These are phyloP conservation scores for Ciconia nigra DNA, from an alignment of 2,797 vertebrate species.

Conservation along the genomic window DNA sequence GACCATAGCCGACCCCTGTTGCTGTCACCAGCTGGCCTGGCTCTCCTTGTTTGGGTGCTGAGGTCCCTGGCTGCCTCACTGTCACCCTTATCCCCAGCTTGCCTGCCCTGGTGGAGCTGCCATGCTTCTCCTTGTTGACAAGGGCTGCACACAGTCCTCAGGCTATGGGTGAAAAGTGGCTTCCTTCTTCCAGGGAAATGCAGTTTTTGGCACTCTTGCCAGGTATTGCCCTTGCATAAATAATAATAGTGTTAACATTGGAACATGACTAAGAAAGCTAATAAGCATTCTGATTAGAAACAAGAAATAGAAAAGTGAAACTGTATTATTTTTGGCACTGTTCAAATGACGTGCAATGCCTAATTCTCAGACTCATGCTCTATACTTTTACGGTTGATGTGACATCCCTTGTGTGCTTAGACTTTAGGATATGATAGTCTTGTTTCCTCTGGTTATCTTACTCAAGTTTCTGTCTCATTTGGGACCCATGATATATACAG, in stretches of 20 bases:
- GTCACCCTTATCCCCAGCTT: neutral
- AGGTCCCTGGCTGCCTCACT: neutral
- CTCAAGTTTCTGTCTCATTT: neutral
- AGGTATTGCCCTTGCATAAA: neutral
- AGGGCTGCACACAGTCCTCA: neutral
- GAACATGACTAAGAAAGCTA: neutral
- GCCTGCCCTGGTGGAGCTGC: neutral
- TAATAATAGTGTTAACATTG: neutral
- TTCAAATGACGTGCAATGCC: neutral
- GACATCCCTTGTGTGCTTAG: neutral
- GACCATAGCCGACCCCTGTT: neutral
- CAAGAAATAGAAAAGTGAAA: neutral
- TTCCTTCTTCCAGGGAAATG: neutral
- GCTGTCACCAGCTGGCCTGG: neutral
- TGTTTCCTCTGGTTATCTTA: neutral
- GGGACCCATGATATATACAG: neutral
- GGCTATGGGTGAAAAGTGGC: neutral
- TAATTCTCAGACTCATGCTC: neutral
- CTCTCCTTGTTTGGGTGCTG: neutral
- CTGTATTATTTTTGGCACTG: neutral
- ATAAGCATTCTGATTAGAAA: neutral
- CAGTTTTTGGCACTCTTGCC: neutral
- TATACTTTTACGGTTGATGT: neutral
- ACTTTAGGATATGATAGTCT: neutral
- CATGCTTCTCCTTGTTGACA: neutral